Evolutionary conservation across 2,113 vertebrate species (phyloP).

Genomic region (Abramis brama): DNA sequence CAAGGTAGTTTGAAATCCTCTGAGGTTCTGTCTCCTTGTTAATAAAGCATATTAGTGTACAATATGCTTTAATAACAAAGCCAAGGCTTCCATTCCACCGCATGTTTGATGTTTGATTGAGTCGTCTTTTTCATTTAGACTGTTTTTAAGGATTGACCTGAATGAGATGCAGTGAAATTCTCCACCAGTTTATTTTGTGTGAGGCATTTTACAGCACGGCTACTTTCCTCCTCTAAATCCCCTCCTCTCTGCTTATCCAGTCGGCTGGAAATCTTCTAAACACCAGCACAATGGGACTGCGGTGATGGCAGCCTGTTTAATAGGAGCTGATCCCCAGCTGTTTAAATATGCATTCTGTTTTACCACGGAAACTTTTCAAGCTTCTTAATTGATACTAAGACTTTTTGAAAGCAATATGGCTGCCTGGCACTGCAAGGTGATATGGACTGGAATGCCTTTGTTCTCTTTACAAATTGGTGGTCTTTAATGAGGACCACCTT

Average conservation of each 20-base stretch:
- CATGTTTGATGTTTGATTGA: slow-evolving; percentile 15
- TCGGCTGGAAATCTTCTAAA: slow-evolving; percentile 62
- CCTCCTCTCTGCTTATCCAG: slow-evolving; percentile 51
- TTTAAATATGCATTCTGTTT: slow-evolving; percentile 75
- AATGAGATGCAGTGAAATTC: slow-evolving; percentile 13
- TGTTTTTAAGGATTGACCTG: background rate
- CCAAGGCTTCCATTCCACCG: background rate
- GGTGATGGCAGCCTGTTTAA: slow-evolving; percentile 69
- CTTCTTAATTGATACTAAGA: slow-evolving; percentile 69
- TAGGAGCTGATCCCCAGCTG: slow-evolving; percentile 70
- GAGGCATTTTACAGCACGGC: background rate
- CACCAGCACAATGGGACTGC: slow-evolving; percentile 54
- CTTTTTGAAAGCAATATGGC: slow-evolving; percentile 58
- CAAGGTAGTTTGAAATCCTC: slow-evolving; percentile 66
- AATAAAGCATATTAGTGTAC: background rate
- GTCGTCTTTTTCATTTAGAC: slow-evolving; percentile 1
- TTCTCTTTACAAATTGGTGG: slow-evolving; percentile 65
- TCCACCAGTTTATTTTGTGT: slow-evolving; percentile 11
- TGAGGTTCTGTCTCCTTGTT: slow-evolving; percentile 59
- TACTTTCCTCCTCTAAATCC: slow-evolving; percentile 21
- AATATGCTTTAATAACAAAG: slow-evolving; percentile 6
- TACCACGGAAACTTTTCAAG: slow-evolving; percentile 68
- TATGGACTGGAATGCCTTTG: slow-evolving; percentile 63
- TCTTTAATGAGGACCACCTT: slow-evolving; percentile 71
- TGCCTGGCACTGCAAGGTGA: slow-evolving; percentile 53